phyloP scores from a whole-genome alignment of 2,797 vertebrate species.

The Pangasius larnaudii region DNA sequence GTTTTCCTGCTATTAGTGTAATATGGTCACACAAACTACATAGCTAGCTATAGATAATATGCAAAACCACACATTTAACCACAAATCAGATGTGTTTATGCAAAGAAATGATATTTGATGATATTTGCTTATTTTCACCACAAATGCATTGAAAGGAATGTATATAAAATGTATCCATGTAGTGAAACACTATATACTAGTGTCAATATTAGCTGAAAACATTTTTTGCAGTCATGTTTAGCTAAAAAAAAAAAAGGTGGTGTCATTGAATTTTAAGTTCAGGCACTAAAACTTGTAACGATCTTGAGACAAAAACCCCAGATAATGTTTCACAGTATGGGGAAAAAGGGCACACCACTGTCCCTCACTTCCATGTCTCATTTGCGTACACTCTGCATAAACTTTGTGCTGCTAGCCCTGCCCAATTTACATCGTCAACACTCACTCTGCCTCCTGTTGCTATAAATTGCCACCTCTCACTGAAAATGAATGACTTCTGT shows the following conservation, averaged over 20 bases:
- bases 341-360: neutral
- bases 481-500: slow-evolving; percentile 7
- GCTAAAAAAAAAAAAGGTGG: neutral
- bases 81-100: neutral
- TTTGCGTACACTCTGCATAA: neutral
- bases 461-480: slow-evolving; percentile 4
- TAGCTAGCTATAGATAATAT: neutral
- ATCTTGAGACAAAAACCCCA: neutral
- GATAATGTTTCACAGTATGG: neutral
- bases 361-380: neutral
- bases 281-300: neutral
- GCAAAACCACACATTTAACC: neutral
- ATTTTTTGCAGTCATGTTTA: neutral
- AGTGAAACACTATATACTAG: neutral
- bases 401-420: neutral
- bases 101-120: neutral
- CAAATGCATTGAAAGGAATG: neutral
- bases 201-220: neutral
- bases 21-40: neutral
- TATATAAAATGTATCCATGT: neutral
- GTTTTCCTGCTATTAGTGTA: neutral
- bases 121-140: neutral
- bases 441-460: neutral
- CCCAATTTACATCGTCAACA: neutral
- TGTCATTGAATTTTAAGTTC: neutral